Evolutionary conservation across 1,140 invertebrate species (phyloP), one percentile per base, ranked within the genome.

Genomic region (Coelopa frigida): DNA sequence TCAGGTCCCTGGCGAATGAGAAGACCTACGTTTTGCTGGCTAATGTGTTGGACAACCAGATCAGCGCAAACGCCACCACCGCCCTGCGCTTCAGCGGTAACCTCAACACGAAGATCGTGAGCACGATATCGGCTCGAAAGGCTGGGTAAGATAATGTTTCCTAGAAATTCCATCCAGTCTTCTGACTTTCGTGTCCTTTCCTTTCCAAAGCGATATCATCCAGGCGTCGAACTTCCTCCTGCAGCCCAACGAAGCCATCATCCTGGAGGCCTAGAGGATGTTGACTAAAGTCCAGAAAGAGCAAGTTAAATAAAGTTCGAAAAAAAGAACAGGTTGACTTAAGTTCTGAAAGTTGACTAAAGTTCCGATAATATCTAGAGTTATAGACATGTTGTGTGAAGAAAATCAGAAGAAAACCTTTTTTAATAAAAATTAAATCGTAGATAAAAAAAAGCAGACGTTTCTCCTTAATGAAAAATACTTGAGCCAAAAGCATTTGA

Each of bases 1-100:
- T n/a, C 7, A 50, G 48, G 22, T 50, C 43, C 10, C n/a, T 45
- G 29, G 4, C 38, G n/a, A 29, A 31, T 37, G 48, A 46, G 14
- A 50, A 50, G 31, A 45, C 48, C 3, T 50, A 50, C n/a, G 40
- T 50, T 14, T 15, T 50, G 8, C 32, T 50, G 43, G 48, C 48
- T 38, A 50, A 50, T 35, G 48, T 50, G 10, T 20, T 45, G 37
- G 20, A 23, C 17, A 6, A 5, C 20, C 22, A 17, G 4, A 18
- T 14, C 3, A 45, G 22, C 3, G 43, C 17, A 8, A 21, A 50
- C 36, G 43, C 46, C 3, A 35, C 22, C 1, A 24, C n/a, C 11
- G 21, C 31, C 4, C 18, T 50, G 6, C 14, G 23, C 3, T 43
- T 27, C 10, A 35, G n/a, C 10, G 48, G 48, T 8, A 41, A 14